Conservation (phyloP, 2,113 vertebrate genomes). For the Nibea coibor region DNA sequence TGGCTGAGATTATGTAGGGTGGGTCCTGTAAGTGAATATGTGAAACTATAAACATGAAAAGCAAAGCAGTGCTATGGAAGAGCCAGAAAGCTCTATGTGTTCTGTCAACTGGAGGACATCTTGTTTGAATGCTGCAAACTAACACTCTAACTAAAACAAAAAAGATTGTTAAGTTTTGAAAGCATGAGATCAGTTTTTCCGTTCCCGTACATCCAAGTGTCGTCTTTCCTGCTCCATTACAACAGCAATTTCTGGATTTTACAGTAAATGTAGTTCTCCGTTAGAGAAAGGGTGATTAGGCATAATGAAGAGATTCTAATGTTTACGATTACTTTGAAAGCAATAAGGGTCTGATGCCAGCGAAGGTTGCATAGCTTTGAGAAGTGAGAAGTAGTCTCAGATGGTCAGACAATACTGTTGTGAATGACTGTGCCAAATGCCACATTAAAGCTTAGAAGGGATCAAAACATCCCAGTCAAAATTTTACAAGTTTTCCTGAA, state of each 20-base stretch:
- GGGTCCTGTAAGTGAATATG: background rate
- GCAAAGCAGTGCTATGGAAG: background rate
- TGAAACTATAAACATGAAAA: background rate
- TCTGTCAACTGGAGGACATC: background rate
- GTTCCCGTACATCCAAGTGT: background rate
- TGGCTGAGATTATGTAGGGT: too few relatives aligned
- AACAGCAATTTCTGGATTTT: slow-evolving; percentile 1
- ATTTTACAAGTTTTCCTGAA: background rate
- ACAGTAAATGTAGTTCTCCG: background rate
- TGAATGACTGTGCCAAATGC: background rate
- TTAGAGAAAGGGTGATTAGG: background rate
- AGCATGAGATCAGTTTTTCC: background rate
- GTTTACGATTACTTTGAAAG: slow-evolving; percentile 1
- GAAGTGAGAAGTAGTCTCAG: background rate
- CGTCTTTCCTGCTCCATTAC: background rate
- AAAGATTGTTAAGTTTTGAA: background rate
- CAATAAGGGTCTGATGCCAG: background rate
- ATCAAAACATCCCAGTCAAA: background rate
- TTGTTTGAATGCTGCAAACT: too few relatives aligned
- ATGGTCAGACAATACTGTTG: background rate
- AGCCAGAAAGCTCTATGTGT: background rate
- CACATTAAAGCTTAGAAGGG: background rate
- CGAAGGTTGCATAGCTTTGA: background rate
- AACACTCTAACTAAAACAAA: too few relatives aligned
- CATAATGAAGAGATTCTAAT: background rate